phyloP scores from a whole-genome alignment of 2,888 invertebrate genomes.

The Eristalis tenax region DNA sequence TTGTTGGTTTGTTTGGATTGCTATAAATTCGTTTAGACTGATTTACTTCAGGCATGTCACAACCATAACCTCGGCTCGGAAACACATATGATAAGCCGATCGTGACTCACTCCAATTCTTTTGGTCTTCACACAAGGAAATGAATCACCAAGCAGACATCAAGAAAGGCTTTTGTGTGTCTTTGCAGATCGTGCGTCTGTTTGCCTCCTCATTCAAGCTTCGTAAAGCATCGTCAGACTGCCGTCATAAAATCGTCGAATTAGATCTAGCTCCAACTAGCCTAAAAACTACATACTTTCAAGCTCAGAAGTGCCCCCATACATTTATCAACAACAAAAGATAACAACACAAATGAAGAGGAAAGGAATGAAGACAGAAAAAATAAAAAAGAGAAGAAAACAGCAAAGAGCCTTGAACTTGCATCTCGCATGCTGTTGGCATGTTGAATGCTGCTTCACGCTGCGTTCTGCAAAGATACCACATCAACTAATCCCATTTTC shows the following conservation, averaged over 20 bases:
- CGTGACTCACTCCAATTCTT: no score
- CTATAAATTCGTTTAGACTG: background rate
- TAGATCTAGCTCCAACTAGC: background rate
- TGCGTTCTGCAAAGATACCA: slow-evolving; percentile 38
- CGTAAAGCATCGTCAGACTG: background rate
- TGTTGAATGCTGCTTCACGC: slow-evolving; percentile 27
- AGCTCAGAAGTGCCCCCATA: background rate
- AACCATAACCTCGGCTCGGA: no score
- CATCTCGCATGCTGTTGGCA: slow-evolving; percentile 24
- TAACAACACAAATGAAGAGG: background rate
- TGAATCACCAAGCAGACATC: no score
- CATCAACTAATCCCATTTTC: slow-evolving; percentile 66
- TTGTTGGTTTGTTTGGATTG: background rate
- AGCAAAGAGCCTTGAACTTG: slow-evolving; percentile 70
- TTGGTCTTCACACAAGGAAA: no score
- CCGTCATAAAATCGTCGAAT: background rate
- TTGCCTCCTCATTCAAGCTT: background rate
- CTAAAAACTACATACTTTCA: background rate
- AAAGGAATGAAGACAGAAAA: background rate
- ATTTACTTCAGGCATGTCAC: no score
- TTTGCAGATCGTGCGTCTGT: background rate
- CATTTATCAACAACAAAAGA: background rate
- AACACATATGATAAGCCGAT: no score
- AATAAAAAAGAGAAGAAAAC: slow-evolving; percentile 27
- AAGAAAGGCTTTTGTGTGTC: no score